phyloP scores from a whole-genome alignment of 2,888 invertebrate species.

The Synanthedon andrenaeformis region DNA sequence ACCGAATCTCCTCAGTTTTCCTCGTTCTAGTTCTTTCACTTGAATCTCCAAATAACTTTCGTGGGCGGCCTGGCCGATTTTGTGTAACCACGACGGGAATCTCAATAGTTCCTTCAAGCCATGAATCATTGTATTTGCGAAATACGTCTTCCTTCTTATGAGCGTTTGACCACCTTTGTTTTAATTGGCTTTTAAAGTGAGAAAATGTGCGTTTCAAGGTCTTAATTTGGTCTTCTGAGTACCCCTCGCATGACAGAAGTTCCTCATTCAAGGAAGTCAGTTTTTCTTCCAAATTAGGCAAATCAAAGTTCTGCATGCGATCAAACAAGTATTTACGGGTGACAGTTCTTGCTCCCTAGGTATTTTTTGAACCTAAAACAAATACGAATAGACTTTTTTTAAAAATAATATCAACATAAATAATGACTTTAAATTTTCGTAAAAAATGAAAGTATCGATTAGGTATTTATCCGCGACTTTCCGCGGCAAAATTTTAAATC shows the following conservation, averaged over 20 bases:
- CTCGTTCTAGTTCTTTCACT: constrained; percentile 10
- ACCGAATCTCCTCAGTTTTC: constrained; percentile 9
- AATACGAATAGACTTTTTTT: not conserved
- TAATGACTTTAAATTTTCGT: not conserved
- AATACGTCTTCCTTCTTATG: not conserved
- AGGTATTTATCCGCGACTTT: not conserved
- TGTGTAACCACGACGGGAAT: constrained; percentile 4
- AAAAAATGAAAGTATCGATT: not conserved
- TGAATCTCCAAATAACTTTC: constrained; percentile 9
- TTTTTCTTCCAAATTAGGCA: not conserved
- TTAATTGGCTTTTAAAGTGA: not conserved
- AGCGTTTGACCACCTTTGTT: not conserved
- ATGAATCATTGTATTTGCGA: constrained; percentile 4
- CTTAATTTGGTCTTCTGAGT: not conserved
- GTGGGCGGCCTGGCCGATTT: constrained; percentile 9
- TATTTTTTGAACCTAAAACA: not conserved
- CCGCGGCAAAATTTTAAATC: not conserved
- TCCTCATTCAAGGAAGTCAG: not conserved
- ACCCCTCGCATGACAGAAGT: not conserved
- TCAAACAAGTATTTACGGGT: not conserved
- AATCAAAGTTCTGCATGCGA: not conserved
- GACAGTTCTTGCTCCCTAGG: not conserved
- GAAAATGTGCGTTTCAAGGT: not conserved
- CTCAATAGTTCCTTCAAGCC: constrained; percentile 6
- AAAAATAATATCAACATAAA: not conserved